phyloP scores from a whole-genome alignment of 2,888 invertebrate genomes.

The Brachyptera putata region DNA sequence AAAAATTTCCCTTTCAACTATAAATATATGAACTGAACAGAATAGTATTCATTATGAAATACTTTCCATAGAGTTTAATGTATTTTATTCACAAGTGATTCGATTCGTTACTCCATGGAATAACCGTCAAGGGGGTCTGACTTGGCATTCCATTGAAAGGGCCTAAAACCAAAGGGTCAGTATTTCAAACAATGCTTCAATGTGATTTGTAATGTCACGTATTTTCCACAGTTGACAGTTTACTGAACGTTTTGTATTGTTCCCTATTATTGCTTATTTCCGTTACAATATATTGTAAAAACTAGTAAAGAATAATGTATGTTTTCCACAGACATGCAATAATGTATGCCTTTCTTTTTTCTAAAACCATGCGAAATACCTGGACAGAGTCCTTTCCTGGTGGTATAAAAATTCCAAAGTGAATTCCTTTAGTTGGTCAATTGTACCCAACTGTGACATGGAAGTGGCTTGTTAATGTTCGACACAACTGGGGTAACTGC shows the following conservation, averaged over 20 bases:
- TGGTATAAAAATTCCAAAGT: neutral
- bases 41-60: too few relatives aligned
- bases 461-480: too few relatives aligned
- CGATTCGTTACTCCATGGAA: too few relatives aligned
- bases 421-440: neutral
- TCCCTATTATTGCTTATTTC: neutral
- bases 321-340: too few relatives aligned
- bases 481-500: too few relatives aligned
- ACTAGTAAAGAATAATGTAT: too few relatives aligned
- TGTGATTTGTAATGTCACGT: conserved; percentile 15
- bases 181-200: neutral
- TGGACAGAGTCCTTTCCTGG: neutral
- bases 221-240: conserved; percentile 7
- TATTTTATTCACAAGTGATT: too few relatives aligned
- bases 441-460: too few relatives aligned
- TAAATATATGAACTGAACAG: too few relatives aligned
- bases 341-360: neutral
- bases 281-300: conserved; percentile 7
- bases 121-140: neutral
- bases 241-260: conserved; percentile 16
- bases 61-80: too few relatives aligned
- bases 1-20: too few relatives aligned
- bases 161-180: neutral
- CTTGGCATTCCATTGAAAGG: neutral
- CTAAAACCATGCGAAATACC: conserved; percentile 2